Conservation (phyloP, 2,888 invertebrate species). For the Coenonympha arcania region DNA sequence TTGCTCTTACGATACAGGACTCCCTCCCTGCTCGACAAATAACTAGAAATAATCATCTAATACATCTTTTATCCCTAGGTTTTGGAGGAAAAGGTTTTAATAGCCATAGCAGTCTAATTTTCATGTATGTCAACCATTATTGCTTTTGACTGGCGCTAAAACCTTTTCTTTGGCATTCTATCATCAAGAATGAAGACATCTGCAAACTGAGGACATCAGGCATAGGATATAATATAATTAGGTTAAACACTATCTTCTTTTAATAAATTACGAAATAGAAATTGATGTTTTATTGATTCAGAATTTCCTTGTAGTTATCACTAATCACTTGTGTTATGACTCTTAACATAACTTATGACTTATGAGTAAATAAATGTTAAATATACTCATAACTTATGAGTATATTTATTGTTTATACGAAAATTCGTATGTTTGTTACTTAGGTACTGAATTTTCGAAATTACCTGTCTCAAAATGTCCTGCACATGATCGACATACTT, state of each 20-base stretch:
- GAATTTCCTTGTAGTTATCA: background rate
- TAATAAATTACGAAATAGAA: slow-evolving; percentile 12
- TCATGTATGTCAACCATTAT: background rate
- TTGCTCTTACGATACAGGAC: slow-evolving; percentile 45
- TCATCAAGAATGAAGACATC: slow-evolving; percentile 37
- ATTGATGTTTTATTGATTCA: background rate
- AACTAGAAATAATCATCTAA: slow-evolving; percentile 12
- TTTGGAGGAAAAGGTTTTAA: slow-evolving; percentile 9
- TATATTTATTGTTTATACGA: no score
- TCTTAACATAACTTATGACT: no score
- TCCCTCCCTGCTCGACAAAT: slow-evolving; percentile 49
- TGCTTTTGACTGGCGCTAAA: background rate
- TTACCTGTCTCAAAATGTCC: no score
- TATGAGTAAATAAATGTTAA: no score
- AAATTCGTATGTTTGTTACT: no score
- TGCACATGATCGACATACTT: no score
- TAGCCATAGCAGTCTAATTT: background rate
- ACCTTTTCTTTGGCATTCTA: slow-evolving; percentile 24
- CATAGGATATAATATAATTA: background rate
- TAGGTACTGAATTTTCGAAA: no score
- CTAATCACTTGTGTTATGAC: no score
- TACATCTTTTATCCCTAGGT: slow-evolving; percentile 11
- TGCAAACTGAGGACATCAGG: slow-evolving; percentile 6
- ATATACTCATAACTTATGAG: no score
- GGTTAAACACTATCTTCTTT: slow-evolving; percentile 7